Conservation (phyloP, 2,888 invertebrate species). For the Trachelus troglodyta region DNA sequence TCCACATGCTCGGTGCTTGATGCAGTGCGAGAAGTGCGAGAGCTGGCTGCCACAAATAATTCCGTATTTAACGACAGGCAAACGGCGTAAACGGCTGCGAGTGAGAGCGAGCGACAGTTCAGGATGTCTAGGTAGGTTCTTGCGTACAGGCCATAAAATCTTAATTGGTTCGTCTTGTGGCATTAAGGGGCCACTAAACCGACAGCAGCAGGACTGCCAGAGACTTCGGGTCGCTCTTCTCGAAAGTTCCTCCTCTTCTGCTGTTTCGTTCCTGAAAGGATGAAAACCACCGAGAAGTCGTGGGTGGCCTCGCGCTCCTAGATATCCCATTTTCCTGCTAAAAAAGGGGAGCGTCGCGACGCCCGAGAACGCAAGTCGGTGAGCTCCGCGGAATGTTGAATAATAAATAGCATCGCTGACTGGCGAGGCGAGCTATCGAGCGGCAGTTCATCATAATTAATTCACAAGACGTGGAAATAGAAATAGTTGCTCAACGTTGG, state of each 20-base stretch:
- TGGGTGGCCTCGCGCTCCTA: background rate
- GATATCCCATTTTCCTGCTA: constrained; percentile 3
- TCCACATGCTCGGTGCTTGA: background rate
- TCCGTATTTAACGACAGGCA: background rate
- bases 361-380: constrained; percentile 11
- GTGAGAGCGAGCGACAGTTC: constrained; percentile 24
- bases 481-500: constrained; percentile 37
- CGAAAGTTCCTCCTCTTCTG: background rate
- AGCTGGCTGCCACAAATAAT: background rate
- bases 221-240: too few species aligned
- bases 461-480: constrained; percentile 57
- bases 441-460: constrained; percentile 56
- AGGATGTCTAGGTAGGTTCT: constrained; percentile 37
- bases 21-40: background rate
- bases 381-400: constrained; percentile 38
- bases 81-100: background rate
- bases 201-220: background rate
- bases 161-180: constrained; percentile 42
- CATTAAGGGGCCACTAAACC: background rate
- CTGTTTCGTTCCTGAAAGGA: background rate
- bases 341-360: background rate
- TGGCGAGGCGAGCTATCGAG: constrained; percentile 32
- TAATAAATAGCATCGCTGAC: constrained; percentile 43
- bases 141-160: constrained; percentile 34
- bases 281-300: background rate